Percentiles rank a stretch among this genome's conserved stretches.
Evolutionary conservation across 2,888 invertebrate genomes (phyloP).

Genomic region (Petrolisthes manimaculis): DNA sequence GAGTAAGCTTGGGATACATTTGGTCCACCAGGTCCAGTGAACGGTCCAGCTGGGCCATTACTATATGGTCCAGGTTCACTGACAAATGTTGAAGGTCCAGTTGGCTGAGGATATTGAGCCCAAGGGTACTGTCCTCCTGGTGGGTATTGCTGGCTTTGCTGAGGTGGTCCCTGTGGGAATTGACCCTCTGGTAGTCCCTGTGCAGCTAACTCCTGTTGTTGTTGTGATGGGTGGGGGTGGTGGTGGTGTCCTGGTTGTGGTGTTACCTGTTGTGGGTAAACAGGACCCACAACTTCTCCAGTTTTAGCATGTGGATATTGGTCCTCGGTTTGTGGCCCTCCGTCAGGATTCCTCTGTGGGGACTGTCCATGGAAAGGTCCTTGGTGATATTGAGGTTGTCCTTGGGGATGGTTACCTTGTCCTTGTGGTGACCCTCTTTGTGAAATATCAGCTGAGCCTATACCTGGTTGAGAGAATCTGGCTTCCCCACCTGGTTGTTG

Average conservation of each 20-base stretch:
- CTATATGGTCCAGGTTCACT: conserved; percentile 37
- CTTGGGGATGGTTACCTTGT: conserved; percentile 8
- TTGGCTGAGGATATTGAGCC: conserved; percentile 55
- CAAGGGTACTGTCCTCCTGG: conserved; percentile 53
- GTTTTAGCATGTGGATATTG: conserved; percentile 27
- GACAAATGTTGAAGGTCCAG: conserved; percentile 27
- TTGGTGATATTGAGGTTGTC: conserved; percentile 41
- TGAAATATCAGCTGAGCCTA: neutral
- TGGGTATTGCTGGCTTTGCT: conserved; percentile 47
- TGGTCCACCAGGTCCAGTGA: conserved; percentile 39
- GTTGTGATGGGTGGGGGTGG: neutral
- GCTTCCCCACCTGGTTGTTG: conserved; percentile 22
- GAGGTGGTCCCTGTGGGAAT: conserved; percentile 42
- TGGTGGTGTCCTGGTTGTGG: conserved; percentile 6
- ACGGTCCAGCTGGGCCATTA: conserved; percentile 34
- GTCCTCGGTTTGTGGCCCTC: conserved; percentile 26
- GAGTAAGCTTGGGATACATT: conserved; percentile 8
- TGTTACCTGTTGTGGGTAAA: conserved; percentile 15
- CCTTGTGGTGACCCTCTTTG: conserved; percentile 44
- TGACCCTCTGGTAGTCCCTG: conserved; percentile 32
- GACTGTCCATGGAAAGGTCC: conserved; percentile 47
- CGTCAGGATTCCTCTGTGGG: conserved; percentile 29
- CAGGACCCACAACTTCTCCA: conserved; percentile 4
- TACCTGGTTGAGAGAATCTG: conserved; percentile 26
- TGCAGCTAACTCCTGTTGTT: neutral